Percentiles rank a stretch among this genome's conserved stretches.
Evolutionary conservation across 2,888 invertebrate species (phyloP).

Genomic region (Plebejus argus): DNA sequence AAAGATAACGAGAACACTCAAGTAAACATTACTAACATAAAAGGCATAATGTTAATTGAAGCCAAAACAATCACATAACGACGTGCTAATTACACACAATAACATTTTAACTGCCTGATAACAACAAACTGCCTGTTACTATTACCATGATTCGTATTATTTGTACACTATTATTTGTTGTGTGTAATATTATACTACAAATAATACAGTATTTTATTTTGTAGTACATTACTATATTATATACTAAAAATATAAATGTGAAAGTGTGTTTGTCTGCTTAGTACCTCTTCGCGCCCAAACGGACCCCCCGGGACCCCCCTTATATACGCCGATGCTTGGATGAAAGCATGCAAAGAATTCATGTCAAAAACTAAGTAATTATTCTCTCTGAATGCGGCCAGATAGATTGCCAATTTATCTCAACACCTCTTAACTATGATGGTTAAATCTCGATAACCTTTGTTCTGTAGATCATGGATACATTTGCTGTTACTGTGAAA

Average conservation of each 20-base stretch:
- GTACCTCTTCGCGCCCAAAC: no score
- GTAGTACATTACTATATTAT: no score
- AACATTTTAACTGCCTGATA: conserved; percentile 2
- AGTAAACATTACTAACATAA: neutral
- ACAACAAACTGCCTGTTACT: neutral
- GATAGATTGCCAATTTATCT: neutral
- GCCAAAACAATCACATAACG: conserved; percentile 1
- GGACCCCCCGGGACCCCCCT: no score
- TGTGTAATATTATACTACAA: no score
- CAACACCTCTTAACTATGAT: neutral
- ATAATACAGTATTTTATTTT: no score
- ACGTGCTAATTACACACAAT: conserved; percentile 6
- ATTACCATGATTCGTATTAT: neutral
- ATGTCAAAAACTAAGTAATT: neutral
- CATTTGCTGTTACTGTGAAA: neutral
- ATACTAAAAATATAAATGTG: no score
- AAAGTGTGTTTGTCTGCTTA: no score
- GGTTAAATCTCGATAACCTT: conserved; percentile 11
- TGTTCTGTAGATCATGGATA: neutral
- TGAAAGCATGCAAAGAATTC: no score
- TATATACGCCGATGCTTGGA: no score
- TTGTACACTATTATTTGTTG: neutral
- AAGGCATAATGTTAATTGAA: conserved; percentile 3
- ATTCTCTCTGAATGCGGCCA: neutral
- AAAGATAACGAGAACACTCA: neutral